A percentile compares a stretch with the other conserved stretches of the same genome.
These are phyloP conservation scores for Muscidifurax raptorellus DNA, from an alignment of 1,140 invertebrate species.

Conservation along the genomic window DNA sequence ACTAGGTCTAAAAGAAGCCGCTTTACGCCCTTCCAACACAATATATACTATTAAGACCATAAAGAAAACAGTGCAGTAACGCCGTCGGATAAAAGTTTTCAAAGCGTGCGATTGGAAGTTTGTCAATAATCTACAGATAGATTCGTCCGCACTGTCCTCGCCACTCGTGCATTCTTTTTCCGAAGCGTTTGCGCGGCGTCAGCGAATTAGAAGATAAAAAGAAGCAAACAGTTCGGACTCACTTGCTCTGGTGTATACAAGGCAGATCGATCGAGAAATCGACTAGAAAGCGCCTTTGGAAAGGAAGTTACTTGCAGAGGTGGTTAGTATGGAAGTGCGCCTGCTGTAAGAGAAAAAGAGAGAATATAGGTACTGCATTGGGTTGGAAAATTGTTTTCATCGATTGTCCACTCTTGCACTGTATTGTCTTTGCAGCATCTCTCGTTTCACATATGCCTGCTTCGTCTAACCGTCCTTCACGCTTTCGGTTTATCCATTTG, in stretches of 20 bases:
- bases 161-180: too few relatives aligned
- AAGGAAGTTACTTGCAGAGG: slow-evolving; percentile 22
- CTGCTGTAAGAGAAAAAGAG: not conserved
- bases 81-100: too few relatives aligned
- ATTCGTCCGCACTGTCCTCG: too few relatives aligned
- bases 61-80: too few relatives aligned
- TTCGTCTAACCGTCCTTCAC: not conserved
- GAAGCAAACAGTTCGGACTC: slow-evolving; percentile 11
- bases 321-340: slow-evolving; percentile 44
- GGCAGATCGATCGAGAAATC: slow-evolving; percentile 48
- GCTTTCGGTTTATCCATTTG: slow-evolving; percentile 1
- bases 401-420: slow-evolving; percentile 52
- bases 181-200: not conserved
- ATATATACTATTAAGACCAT: too few relatives aligned
- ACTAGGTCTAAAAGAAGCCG: too few relatives aligned
- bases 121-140: too few relatives aligned
- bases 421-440: not conserved
- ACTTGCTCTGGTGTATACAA: slow-evolving; percentile 25
- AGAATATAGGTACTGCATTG: slow-evolving; percentile 33
- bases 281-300: slow-evolving; percentile 27
- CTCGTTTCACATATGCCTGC: not conserved
- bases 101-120: too few relatives aligned
- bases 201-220: slow-evolving; percentile 47
- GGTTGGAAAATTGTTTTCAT: slow-evolving; percentile 61
- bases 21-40: too few relatives aligned